Evolutionary conservation across 2,888 invertebrate species (phyloP).

Genomic region (Lepidochrysops patricia): DNA sequence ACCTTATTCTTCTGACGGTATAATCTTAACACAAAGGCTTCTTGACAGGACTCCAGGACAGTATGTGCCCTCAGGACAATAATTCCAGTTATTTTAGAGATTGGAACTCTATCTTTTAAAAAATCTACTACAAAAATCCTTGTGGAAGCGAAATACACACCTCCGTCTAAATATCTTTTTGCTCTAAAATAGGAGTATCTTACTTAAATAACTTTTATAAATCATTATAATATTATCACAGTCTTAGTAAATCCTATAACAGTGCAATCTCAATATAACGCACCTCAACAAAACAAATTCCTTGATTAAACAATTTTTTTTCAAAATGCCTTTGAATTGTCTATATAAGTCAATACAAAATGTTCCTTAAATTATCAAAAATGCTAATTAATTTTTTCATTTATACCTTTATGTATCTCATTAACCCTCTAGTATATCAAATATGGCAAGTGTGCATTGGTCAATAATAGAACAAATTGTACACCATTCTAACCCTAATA

Average conservation of each 20-base stretch:
- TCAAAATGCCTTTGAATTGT: no score
- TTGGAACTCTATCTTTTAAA: slow-evolving; percentile 91
- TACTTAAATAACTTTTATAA: slow-evolving; percentile 3
- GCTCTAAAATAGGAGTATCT: slow-evolving; percentile 67
- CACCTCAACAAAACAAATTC: no score
- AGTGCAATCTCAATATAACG: no score
- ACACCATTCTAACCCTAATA: no score
- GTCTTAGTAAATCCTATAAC: no score
- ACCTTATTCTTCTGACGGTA: slow-evolving; percentile 94
- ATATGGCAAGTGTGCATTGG: no score
- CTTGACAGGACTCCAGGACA: slow-evolving; percentile 92
- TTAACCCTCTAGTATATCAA: no score
- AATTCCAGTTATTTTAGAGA: slow-evolving; percentile 91
- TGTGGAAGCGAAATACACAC: slow-evolving; percentile 94
- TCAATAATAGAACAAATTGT: no score
- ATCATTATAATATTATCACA: slow-evolving; percentile 8
- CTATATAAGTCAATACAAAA: no score
- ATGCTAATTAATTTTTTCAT: no score
- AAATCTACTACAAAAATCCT: slow-evolving; percentile 96
- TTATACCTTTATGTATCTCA: no score
- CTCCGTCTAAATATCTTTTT: slow-evolving; percentile 91
- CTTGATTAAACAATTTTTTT: no score
- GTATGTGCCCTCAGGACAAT: slow-evolving; percentile 92
- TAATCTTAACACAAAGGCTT: slow-evolving; percentile 93
- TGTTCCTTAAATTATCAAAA: neutral